Conservation (phyloP, 2,888 invertebrate genomes). For the Dysmachus trigonus region DNA sequence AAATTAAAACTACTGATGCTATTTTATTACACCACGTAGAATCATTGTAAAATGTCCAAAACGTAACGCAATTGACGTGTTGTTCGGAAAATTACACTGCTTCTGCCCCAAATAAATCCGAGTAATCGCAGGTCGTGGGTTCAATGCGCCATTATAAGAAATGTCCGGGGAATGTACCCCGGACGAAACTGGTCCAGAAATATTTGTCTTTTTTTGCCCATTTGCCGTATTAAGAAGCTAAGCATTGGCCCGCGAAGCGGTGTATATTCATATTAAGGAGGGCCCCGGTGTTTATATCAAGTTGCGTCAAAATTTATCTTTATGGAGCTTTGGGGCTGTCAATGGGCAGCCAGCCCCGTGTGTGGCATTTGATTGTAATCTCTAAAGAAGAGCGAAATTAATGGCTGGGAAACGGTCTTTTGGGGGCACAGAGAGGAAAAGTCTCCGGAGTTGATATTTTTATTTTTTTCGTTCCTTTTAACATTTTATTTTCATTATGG, state of each 20-base stretch:
- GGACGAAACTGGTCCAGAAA: constrained; percentile 34
- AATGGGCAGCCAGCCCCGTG: constrained; percentile 32
- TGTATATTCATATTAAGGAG: neutral
- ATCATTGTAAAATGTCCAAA: neutral
- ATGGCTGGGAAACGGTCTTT: constrained; percentile 40
- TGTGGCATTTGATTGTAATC: constrained; percentile 44
- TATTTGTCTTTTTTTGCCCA: neutral
- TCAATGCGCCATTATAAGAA: constrained; percentile 41
- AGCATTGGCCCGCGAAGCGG: neutral
- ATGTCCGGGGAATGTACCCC: constrained; percentile 5
- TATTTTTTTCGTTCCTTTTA: neutral
- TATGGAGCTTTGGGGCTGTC: constrained; percentile 40
- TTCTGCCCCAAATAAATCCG: constrained; percentile 15
- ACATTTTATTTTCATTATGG: constrained; percentile 2
- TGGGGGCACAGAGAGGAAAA: constrained; percentile 42
- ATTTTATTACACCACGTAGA: too few relatives aligned
- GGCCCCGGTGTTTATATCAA: constrained; percentile 18
- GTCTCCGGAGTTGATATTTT: constrained; percentile 26
- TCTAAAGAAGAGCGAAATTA: constrained; percentile 42
- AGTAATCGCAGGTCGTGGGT: constrained; percentile 36
- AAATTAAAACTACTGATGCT: too few relatives aligned
- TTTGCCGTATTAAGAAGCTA: neutral
- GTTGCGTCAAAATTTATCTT: constrained; percentile 44
- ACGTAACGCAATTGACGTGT: neutral
- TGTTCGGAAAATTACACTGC: constrained; percentile 6